These are phyloP conservation scores for Mayetiola destructor DNA, from an alignment of 2,888 invertebrate species.

Conservation along the genomic window DNA sequence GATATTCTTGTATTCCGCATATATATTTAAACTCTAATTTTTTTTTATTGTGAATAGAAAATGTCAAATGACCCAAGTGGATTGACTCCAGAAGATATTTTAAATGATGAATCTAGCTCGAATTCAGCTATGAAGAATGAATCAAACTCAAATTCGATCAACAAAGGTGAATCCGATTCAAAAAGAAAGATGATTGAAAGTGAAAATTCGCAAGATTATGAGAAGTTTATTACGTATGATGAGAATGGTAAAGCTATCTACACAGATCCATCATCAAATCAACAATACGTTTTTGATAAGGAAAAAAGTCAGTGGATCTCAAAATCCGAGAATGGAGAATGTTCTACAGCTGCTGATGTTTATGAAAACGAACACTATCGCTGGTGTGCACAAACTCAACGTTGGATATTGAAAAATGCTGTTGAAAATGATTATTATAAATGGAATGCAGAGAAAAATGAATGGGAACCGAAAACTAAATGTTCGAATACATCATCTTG, in stretches of 20 bases:
- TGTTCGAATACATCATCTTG: constrained; percentile 47
- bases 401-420: constrained; percentile 38
- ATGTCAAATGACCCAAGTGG: background rate
- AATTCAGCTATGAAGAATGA: no score
- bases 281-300: constrained; percentile 50
- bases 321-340: constrained; percentile 23
- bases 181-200: background rate
- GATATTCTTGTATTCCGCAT: no score
- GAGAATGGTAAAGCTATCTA: constrained; percentile 56
- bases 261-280: constrained; percentile 54
- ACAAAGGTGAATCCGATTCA: background rate
- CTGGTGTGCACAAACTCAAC: constrained; percentile 32
- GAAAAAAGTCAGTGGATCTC: constrained; percentile 38
- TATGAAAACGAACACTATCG: constrained; percentile 34
- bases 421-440: constrained; percentile 38
- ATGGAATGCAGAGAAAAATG: constrained; percentile 45
- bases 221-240: constrained; percentile 48
- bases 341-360: constrained; percentile 23
- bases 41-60: background rate
- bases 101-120: no score
- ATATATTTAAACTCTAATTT: no score
- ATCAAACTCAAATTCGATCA: background rate
- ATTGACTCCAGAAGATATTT: no score
- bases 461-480: constrained; percentile 39
- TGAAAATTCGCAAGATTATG: constrained; percentile 26